phyloP scores from a whole-genome alignment of 2,113 vertebrate species.

The Malurus elegans region DNA sequence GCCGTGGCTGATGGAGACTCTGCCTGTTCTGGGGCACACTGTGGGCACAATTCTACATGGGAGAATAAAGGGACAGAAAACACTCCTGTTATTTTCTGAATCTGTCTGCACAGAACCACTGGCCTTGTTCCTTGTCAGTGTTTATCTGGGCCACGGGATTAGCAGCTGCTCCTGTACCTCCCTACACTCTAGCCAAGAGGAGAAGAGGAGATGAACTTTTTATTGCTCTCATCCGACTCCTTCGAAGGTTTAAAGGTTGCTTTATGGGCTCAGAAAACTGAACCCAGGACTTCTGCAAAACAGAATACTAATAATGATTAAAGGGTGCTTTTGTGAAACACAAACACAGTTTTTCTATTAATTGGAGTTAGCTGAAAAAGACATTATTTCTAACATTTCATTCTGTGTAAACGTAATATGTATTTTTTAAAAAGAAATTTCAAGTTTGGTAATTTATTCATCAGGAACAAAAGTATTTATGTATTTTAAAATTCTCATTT shows the following conservation, averaged over 20 bases:
- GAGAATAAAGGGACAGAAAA: neutral
- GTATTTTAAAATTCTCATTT: neutral
- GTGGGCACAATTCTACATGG: neutral
- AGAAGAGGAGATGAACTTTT: neutral
- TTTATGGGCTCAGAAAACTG: neutral
- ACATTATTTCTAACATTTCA: neutral
- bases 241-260: neutral
- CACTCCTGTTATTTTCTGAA: neutral
- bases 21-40: neutral
- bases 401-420: neutral
- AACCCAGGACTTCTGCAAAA: neutral
- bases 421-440: neutral
- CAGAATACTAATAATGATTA: neutral
- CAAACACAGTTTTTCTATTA: neutral
- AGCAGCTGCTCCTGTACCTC: neutral
- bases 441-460: neutral
- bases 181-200: neutral
- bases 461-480: neutral
- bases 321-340: neutral
- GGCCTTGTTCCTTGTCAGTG: neutral
- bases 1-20: neutral
- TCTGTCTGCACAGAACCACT: neutral
- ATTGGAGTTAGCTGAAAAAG: neutral
- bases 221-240: neutral
- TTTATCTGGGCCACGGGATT: neutral